Percentiles rank a stretch among this genome's conserved stretches.
phyloP scores from a whole-genome alignment of 1,140 invertebrate species.

The Habropoda laboriosa region DNA sequence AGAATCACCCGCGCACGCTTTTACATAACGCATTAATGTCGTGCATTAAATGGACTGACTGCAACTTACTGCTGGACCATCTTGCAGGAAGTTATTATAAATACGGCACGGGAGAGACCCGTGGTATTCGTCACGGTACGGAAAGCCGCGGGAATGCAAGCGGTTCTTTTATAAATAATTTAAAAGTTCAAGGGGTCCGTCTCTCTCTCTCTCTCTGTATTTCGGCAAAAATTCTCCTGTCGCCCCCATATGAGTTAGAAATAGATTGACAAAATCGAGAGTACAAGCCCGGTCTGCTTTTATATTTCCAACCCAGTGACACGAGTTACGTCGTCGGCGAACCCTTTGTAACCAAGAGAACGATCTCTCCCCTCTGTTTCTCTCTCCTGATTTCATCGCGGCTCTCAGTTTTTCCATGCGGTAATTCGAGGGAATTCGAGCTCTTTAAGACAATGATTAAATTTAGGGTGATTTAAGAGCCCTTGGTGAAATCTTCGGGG shows the following conservation, averaged over 20 bases:
- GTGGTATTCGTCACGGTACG: slow-evolving; percentile 48
- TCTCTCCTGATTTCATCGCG: neutral
- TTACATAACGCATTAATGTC: slow-evolving; percentile 66
- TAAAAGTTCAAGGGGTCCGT: slow-evolving; percentile 30
- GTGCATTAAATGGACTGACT: slow-evolving; percentile 58
- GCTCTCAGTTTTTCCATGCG: neutral
- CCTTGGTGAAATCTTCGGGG: slow-evolving; percentile 6
- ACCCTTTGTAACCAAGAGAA: neutral
- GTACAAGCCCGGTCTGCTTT: neutral
- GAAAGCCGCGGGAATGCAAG: slow-evolving; percentile 40
- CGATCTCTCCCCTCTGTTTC: neutral
- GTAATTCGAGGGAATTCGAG: too few species aligned
- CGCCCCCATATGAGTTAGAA: slow-evolving; percentile 5
- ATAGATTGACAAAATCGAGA: slow-evolving; percentile 30
- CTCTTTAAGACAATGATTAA: neutral
- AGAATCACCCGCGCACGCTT: slow-evolving; percentile 53
- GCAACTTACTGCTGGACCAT: slow-evolving; percentile 22
- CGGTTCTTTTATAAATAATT: slow-evolving; percentile 47
- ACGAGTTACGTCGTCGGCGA: neutral
- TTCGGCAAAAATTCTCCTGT: slow-evolving; percentile 37
- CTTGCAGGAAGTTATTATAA: slow-evolving; percentile 61
- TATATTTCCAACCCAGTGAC: slow-evolving; percentile 12
- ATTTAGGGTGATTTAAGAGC: neutral
- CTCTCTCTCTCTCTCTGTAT: too few species aligned
- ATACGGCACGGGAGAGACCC: slow-evolving; percentile 46